Conservation (phyloP, 2,888 invertebrate genomes). For the Quadriops clusia region DNA sequence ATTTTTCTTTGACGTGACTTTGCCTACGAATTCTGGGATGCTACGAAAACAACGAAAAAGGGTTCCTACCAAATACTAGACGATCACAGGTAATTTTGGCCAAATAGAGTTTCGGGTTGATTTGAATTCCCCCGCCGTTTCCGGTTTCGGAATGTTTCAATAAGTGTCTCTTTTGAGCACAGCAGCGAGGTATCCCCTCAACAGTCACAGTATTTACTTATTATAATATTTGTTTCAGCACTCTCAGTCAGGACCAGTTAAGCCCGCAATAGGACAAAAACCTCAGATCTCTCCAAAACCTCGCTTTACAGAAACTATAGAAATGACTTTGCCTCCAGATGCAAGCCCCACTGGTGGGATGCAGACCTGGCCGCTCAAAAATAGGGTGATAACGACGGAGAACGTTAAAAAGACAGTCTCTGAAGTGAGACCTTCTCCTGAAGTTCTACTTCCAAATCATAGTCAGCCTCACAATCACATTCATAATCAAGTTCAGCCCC, state of each 20-base stretch:
- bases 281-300: slow-evolving; percentile 39
- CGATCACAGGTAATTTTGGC: too few relatives aligned
- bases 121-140: too few relatives aligned
- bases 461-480: slow-evolving; percentile 5
- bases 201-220: background rate
- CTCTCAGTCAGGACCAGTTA: slow-evolving; percentile 28
- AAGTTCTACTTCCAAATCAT: slow-evolving; percentile 1
- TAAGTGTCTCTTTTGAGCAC: too few relatives aligned
- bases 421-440: slow-evolving; percentile 14
- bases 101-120: too few relatives aligned
- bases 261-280: slow-evolving; percentile 39
- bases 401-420: slow-evolving; percentile 29
- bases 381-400: slow-evolving; percentile 39
- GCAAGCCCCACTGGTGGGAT: slow-evolving; percentile 36
- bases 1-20: too few relatives aligned
- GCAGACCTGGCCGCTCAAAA: slow-evolving; percentile 51
- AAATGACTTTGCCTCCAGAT: slow-evolving; percentile 52
- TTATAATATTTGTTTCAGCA: slow-evolving; percentile 3
- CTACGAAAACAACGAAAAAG: too few relatives aligned
- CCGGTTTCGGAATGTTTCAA: too few relatives aligned
- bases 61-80: too few relatives aligned
- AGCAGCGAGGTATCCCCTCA: too few relatives aligned
- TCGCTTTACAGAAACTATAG: slow-evolving; percentile 47
- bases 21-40: too few relatives aligned
- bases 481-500: slow-evolving; percentile 19